These are phyloP conservation scores for Hemicentrotus pulcherrimus DNA, from an alignment of 35 echinoderm and acorn worm species.

Conservation along the genomic window DNA sequence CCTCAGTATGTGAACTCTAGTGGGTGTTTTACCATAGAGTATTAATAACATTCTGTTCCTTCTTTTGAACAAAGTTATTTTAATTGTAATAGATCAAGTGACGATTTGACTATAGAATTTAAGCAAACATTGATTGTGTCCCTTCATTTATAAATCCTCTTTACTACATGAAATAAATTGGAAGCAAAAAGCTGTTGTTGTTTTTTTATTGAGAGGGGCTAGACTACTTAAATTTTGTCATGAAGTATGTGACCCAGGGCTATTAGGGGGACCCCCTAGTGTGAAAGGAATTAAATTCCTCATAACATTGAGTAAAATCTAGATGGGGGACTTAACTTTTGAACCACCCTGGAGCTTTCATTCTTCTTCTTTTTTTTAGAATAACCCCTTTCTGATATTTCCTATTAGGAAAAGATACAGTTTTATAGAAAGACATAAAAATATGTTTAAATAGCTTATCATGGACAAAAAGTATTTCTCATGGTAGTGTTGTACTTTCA, in stretches of 20 bases:
- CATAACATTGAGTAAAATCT: not conserved
- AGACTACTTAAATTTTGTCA: not conserved
- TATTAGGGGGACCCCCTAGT: not conserved
- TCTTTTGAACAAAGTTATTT: too few species aligned
- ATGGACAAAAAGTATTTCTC: not conserved
- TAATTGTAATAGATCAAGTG: not conserved
- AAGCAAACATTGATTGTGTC: too few species aligned
- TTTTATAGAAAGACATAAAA: not conserved
- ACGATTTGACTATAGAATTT: not conserved
- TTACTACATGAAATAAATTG: not conserved
- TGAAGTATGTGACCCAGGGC: not conserved
- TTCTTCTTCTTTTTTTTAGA: too few species aligned
- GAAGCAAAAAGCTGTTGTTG: not conserved
- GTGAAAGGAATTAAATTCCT: not conserved
- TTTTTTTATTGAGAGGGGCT: not conserved
- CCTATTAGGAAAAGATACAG: too few species aligned
- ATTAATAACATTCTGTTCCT: too few species aligned
- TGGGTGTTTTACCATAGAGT: too few species aligned
- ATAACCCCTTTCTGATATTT: too few species aligned
- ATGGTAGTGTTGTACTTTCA: not conserved
- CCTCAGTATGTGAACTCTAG: too few species aligned
- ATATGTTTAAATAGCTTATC: not conserved
- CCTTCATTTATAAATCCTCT: not conserved
- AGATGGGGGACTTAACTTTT: not conserved
- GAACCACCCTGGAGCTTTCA: too few species aligned